Evolutionary conservation across 2,888 invertebrate genomes (phyloP), one percentile per base, ranked within the genome.

Genomic region (Boloria euphrosyne): DNA sequence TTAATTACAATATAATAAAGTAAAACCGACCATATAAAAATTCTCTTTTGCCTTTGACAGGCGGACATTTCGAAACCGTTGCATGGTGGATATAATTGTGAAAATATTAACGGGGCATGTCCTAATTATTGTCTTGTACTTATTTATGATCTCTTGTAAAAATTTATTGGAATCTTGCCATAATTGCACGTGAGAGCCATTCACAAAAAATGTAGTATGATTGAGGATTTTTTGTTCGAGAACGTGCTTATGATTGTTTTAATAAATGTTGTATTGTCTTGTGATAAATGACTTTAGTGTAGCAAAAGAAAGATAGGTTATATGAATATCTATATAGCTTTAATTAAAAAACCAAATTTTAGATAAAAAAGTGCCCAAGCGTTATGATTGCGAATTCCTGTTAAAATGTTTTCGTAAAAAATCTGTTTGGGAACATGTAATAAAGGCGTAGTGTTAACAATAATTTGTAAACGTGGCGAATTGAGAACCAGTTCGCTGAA

Each of bases 1-100:
- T 85, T 86, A 87, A 87, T 85, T 85, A 80, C 81, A 78, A 83
- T 86, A 84, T 84, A 82, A 84, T 85, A 79, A 73, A 79, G 72
- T 77, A 76, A 81, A 80, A 78, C 76, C 70, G 67, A 76, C 67
- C 73, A 73, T 22, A 75, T 76, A 73, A 79, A 82, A 80, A 75
- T 38, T 75, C 71, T 76, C 73, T 71, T 75, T 73, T 73, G 59
- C 73, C 72, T 74, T 76, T 76, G 76, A 76, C 76, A 75, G 73
- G 63, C 68, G 7, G 59, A 51, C 67, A 66, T 71, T 75, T 71
- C 67, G 68, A 52, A 71, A 75, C 70, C 70, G 70, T 72, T 72
- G 55, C 67, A 51, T n/a, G 57, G 44, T 53, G 31, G 5, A 47
- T n/a, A 47, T 51, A 61, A 52, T 52, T 52, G 43, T 27, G 22